Percentiles rank a stretch among this genome's conserved stretches.
These are phyloP conservation scores for Branchinecta lindahli DNA, from an alignment of 1,140 invertebrate species.

Conservation along the genomic window DNA sequence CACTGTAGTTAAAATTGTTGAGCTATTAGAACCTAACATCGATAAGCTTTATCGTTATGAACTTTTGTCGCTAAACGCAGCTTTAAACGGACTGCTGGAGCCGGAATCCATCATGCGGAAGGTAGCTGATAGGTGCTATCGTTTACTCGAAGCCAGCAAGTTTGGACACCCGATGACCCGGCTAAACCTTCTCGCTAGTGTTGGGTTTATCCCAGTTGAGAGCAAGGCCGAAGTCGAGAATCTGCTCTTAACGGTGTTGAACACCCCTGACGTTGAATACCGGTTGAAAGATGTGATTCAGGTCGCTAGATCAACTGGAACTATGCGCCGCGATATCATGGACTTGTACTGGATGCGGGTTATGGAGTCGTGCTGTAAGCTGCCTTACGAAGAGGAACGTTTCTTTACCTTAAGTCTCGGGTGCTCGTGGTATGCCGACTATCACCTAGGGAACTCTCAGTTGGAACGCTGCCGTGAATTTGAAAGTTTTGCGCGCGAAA, in stretches of 20 bases:
- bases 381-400: not conserved
- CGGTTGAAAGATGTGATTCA: not conserved
- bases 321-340: not conserved
- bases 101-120: not conserved
- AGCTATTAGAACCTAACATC: not conserved
- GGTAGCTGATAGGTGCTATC: not conserved
- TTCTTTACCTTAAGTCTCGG: not conserved
- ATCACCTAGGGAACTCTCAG: not conserved
- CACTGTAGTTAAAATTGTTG: not conserved
- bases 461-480: not conserved
- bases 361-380: not conserved
- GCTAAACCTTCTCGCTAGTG: not conserved
- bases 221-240: not conserved
- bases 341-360: not conserved
- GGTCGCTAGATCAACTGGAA: not conserved
- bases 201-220: not conserved
- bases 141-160: not conserved
- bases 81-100: not conserved
- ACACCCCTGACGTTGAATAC: not conserved
- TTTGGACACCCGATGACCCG: not conserved
- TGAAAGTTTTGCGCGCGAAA: not conserved
- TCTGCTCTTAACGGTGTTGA: not conserved
- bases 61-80: not conserved
- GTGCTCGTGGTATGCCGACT: not conserved
- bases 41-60: conserved; percentile 1